Conservation (phyloP, 2,888 invertebrate genomes). For the Drosophila mulleri region DNA sequence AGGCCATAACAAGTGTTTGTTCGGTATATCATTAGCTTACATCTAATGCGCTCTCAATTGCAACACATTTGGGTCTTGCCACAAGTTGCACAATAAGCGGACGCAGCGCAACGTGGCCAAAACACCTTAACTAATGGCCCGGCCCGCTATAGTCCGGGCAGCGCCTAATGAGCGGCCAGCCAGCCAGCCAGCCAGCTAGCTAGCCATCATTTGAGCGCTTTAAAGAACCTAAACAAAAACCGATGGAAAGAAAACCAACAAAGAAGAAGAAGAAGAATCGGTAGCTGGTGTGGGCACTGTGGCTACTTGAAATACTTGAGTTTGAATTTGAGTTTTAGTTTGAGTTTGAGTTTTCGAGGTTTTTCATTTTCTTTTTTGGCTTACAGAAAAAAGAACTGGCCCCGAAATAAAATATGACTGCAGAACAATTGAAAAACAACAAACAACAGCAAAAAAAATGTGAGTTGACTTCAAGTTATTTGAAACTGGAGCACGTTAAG, state of each 20-base stretch:
- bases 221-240: slow-evolving; percentile 60
- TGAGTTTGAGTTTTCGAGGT: slow-evolving; percentile 62
- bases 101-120: slow-evolving; percentile 63
- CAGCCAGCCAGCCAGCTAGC: slow-evolving; percentile 58
- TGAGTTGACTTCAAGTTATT: slow-evolving; percentile 47
- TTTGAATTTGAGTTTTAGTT: slow-evolving; percentile 56
- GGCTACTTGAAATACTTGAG: slow-evolving; percentile 68
- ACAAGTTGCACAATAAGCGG: slow-evolving; percentile 62
- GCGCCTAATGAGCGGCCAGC: slow-evolving; percentile 73
- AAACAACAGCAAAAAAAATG: slow-evolving; percentile 15
- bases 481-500: slow-evolving; percentile 57
- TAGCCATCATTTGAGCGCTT: slow-evolving; percentile 57
- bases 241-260: slow-evolving; percentile 42
- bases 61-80: slow-evolving; percentile 66
- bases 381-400: slow-evolving; percentile 37
- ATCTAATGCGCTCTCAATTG: slow-evolving; percentile 70
- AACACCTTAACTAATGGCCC: slow-evolving; percentile 71
- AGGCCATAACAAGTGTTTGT: slow-evolving; percentile 54
- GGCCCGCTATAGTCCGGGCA: slow-evolving; percentile 42
- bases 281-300: slow-evolving; percentile 12
- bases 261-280: slow-evolving; percentile 57
- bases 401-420: slow-evolving; percentile 65
- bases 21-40: slow-evolving; percentile 71
- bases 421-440: slow-evolving; percentile 57
- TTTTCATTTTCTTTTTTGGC: slow-evolving; percentile 34